Conservation (phyloP, 2,113 vertebrate species). For the Bagarius yarrelli region DNA sequence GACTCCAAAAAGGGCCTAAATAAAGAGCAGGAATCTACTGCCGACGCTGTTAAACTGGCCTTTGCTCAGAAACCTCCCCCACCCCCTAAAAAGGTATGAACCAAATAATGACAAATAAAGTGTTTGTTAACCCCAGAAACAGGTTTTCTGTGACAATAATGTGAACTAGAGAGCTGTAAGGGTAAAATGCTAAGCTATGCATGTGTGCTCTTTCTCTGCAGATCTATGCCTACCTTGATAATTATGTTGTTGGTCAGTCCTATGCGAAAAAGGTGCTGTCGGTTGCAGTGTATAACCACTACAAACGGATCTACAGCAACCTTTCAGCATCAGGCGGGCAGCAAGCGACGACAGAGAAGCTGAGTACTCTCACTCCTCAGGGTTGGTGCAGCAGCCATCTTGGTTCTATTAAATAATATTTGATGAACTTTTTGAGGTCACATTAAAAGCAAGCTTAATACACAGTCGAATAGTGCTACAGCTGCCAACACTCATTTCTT, state of each 20-base stretch:
- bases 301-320: conserved; percentile 90
- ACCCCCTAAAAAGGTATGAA: conserved; percentile 82
- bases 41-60: conserved; percentile 84
- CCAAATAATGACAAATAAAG: neutral
- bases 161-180: neutral
- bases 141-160: neutral
- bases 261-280: conserved; percentile 90
- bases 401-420: neutral
- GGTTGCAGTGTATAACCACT: conserved; percentile 90
- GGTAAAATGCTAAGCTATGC: neutral
- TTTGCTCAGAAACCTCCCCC: conserved; percentile 87
- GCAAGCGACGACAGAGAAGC: conserved; percentile 82
- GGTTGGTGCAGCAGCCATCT: conserved; percentile 67
- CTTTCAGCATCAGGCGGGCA: conserved; percentile 78
- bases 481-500: neutral
- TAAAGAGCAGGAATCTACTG: conserved; percentile 83
- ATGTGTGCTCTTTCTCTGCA: conserved; percentile 43
- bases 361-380: conserved; percentile 79
- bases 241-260: conserved; percentile 86
- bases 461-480: neutral
- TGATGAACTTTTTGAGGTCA: neutral
- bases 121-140: neutral
- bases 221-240: conserved; percentile 91
- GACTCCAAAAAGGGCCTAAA: conserved; percentile 85
- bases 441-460: neutral